These are phyloP conservation scores for Diaperis boleti DNA, from an alignment of 2,888 invertebrate species.

Conservation along the genomic window DNA sequence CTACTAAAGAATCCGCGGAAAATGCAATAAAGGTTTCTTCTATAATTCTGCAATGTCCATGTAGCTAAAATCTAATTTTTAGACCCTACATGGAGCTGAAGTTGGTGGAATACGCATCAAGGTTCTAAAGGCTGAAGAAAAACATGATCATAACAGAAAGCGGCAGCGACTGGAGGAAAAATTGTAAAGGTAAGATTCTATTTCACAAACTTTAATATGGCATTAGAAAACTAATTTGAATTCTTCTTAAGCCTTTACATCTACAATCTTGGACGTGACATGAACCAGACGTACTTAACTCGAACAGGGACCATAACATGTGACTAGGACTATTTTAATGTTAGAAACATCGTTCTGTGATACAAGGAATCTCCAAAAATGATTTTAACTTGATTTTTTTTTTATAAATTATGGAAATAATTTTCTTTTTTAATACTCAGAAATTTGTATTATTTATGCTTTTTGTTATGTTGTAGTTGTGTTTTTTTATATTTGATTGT, in stretches of 20 bases:
- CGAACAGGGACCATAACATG: slow-evolving; percentile 14
- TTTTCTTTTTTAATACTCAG: not conserved
- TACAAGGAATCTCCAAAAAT: not conserved
- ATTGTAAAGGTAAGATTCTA: not conserved
- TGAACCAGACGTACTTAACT: slow-evolving; percentile 16
- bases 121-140: slow-evolving; percentile 90
- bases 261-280: slow-evolving; percentile 14
- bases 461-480: too few species aligned
- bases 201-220: not conserved
- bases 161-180: slow-evolving; percentile 47
- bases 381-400: not conserved
- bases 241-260: not conserved
- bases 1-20: slow-evolving; percentile 79
- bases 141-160: slow-evolving; percentile 50
- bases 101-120: slow-evolving; percentile 88
- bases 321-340: slow-evolving; percentile 16
- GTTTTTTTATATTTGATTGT: too few species aligned
- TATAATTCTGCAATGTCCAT: not conserved
- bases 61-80: slow-evolving; percentile 42
- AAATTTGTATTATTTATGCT: too few species aligned
- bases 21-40: slow-evolving; percentile 77
- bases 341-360: not conserved
- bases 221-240: not conserved
- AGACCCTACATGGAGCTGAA: slow-evolving; percentile 85
- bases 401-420: not conserved